These are phyloP conservation scores for Proales similis DNA, from an alignment of 1,140 invertebrate genomes.

Conservation along the genomic window DNA sequence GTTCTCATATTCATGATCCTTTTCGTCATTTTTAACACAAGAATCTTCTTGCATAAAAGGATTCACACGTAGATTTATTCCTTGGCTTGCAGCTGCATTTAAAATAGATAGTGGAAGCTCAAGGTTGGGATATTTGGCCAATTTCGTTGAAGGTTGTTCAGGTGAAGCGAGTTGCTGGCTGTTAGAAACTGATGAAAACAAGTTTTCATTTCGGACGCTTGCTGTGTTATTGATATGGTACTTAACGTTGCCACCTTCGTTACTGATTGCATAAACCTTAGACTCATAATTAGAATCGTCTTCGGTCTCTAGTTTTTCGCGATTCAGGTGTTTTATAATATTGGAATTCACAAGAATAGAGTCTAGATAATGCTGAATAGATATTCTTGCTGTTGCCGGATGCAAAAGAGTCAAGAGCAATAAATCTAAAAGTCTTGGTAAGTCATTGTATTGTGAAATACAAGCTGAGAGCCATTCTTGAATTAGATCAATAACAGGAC, in stretches of 20 bases:
- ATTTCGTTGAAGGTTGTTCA: slow-evolving; percentile 37
- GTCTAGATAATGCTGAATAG: slow-evolving; percentile 59
- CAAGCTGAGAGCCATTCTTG: slow-evolving; percentile 65
- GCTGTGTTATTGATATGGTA: slow-evolving; percentile 64
- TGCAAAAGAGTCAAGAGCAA: slow-evolving; percentile 69
- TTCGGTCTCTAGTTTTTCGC: background rate
- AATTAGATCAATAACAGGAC: slow-evolving; percentile 63
- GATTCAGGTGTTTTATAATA: background rate
- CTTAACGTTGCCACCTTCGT: slow-evolving; percentile 73
- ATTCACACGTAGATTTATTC: slow-evolving; percentile 48
- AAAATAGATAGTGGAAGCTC: slow-evolving; percentile 40
- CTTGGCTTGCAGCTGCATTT: slow-evolving; percentile 43
- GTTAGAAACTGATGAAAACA: background rate
- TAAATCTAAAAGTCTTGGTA: slow-evolving; percentile 70
- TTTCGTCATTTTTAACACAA: background rate
- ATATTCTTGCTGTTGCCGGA: slow-evolving; percentile 66
- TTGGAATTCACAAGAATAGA: slow-evolving; percentile 54
- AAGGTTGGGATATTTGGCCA: slow-evolving; percentile 1
- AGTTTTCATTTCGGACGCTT: slow-evolving; percentile 40
- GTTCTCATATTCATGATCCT: background rate
- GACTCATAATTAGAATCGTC: slow-evolving; percentile 53
- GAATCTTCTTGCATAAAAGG: background rate
- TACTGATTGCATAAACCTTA: slow-evolving; percentile 76
- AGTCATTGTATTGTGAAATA: slow-evolving; percentile 66
- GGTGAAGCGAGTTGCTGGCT: slow-evolving; percentile 42